These are phyloP conservation scores for Polia nebulosa DNA, from an alignment of 2,888 invertebrate species.

Conservation along the genomic window DNA sequence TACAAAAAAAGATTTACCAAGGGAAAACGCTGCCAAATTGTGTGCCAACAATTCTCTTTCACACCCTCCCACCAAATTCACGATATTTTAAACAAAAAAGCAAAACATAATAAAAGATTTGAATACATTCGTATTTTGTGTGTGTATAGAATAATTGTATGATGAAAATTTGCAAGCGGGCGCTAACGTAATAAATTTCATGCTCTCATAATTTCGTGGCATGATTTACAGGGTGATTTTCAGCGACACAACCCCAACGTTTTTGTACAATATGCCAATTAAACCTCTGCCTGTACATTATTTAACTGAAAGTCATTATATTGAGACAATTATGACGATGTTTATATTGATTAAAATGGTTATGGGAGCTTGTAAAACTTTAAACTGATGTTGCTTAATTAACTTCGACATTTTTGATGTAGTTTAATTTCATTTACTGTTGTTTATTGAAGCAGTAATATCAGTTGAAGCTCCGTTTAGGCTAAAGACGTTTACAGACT, in stretches of 20 bases:
- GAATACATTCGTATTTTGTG: constrained; percentile 78
- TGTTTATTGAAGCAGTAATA: background rate
- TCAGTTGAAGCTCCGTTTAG: background rate
- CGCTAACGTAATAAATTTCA: constrained; percentile 86
- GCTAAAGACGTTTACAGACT: background rate
- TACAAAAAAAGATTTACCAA: constrained; percentile 29
- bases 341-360: constrained; percentile 57
- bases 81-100: constrained; percentile 59
- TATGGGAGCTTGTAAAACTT: constrained; percentile 39
- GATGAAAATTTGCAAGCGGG: constrained; percentile 87
- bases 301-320: constrained; percentile 66
- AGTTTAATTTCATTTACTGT: background rate
- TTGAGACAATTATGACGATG: constrained; percentile 58
- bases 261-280: constrained; percentile 82
- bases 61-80: constrained; percentile 45
- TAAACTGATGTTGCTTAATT: constrained; percentile 35
- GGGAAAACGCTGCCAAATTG: constrained; percentile 42
- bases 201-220: constrained; percentile 85
- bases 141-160: constrained; percentile 81
- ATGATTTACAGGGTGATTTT: constrained; percentile 85
- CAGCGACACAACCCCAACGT: constrained; percentile 74
- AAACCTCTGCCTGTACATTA: constrained; percentile 69
- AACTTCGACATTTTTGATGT: constrained; percentile 19
- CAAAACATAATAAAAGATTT: constrained; percentile 64
- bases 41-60: constrained; percentile 39